Conservation (phyloP, 2,797 vertebrate species). For the Chiroxiphia lanceolata region DNA sequence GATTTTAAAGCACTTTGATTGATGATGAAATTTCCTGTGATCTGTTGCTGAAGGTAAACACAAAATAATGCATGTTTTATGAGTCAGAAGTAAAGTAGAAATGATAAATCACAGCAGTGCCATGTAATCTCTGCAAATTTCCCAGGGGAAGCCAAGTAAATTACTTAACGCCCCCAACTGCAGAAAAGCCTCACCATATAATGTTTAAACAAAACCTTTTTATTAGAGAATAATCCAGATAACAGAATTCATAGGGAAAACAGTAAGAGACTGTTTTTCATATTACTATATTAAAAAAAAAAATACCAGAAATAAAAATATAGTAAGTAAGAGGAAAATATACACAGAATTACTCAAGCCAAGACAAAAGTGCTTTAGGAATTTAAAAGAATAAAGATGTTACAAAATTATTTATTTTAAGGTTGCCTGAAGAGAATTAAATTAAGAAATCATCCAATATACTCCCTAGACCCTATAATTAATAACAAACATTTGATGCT, state of each 20-base stretch:
- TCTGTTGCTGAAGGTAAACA: conserved; percentile 69
- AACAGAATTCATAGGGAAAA: not conserved
- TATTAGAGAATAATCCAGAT: conserved; percentile 30
- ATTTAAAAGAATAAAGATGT: conserved; percentile 29
- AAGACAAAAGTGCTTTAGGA: not conserved
- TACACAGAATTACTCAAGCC: not conserved
- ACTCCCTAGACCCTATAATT: conserved; percentile 47
- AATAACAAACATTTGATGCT: conserved; percentile 60
- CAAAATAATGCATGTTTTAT: conserved; percentile 70
- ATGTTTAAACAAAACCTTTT: conserved; percentile 54
- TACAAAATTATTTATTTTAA: conserved; percentile 30
- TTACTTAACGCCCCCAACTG: conserved; percentile 50
- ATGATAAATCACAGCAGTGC: conserved; percentile 69
- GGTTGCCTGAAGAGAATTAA: conserved; percentile 28
- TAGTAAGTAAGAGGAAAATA: not conserved
- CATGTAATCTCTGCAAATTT: conserved; percentile 71
- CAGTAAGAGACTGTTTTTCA: not conserved
- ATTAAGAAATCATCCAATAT: conserved; percentile 31
- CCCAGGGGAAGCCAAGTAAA: conserved; percentile 60
- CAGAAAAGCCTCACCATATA: not conserved
- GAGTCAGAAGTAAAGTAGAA: conserved; percentile 69
- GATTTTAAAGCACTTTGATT: conserved; percentile 66
- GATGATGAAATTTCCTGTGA: conserved; percentile 71
- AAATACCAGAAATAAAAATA: not conserved
- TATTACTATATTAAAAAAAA: not conserved